phyloP scores from a whole-genome alignment of 2,113 vertebrate genomes.

The Penelope pileata region DNA sequence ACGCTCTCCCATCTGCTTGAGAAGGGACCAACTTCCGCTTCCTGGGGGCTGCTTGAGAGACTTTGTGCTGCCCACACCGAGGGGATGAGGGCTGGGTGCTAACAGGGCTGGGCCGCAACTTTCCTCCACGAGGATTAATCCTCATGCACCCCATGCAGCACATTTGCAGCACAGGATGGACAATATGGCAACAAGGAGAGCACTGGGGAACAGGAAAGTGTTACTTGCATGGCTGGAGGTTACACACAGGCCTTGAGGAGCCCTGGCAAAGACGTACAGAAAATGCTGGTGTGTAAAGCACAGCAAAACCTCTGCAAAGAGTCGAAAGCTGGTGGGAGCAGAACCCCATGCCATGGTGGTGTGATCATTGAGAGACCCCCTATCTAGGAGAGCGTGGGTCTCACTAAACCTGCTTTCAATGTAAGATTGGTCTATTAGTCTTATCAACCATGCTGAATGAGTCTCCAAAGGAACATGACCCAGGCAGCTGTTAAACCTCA shows the following conservation, averaged over 20 bases:
- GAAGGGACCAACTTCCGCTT: neutral
- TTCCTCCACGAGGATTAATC: neutral
- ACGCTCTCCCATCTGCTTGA: neutral
- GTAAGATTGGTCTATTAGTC: neutral
- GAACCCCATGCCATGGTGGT: neutral
- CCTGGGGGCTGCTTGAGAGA: neutral
- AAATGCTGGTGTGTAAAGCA: neutral
- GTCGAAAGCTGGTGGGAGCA: neutral
- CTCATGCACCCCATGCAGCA: neutral
- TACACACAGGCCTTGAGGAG: neutral
- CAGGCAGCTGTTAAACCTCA: slow-evolving; percentile 1
- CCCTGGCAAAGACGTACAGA: neutral
- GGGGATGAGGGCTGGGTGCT: neutral
- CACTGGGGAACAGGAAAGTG: rapidly evolving
- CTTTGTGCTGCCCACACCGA: too few species aligned
- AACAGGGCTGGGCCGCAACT: neutral
- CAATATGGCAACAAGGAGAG: neutral
- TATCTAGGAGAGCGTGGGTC: neutral
- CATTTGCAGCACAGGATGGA: neutral
- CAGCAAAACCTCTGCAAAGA: neutral
- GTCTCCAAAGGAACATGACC: neutral
- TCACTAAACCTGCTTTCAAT: neutral
- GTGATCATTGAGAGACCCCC: neutral
- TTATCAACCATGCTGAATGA: neutral
- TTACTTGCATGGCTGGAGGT: neutral